phyloP scores from a whole-genome alignment of 2,888 invertebrate genomes.

The Tetrapedia diversipes region DNA sequence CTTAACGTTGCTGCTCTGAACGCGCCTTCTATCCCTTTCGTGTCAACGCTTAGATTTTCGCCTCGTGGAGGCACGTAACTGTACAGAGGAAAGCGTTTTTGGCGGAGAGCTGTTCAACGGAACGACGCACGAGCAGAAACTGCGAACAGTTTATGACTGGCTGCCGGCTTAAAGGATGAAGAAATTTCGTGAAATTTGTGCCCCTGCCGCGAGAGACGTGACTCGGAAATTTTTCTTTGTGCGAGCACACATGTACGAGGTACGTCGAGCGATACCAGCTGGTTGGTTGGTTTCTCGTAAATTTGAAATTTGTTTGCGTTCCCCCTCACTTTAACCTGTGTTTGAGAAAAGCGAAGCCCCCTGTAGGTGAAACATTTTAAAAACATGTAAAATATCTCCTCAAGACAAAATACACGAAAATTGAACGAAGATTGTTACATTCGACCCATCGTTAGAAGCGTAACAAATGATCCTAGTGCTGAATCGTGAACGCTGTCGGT shows the following conservation, averaged over 20 bases:
- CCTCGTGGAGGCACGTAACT: constrained; percentile 30
- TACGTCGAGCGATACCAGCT: no score
- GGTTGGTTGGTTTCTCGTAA: neutral
- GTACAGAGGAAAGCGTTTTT: constrained; percentile 24
- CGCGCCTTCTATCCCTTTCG: constrained; percentile 22
- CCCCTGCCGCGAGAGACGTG: neutral
- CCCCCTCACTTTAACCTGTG: no score
- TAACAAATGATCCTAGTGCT: neutral
- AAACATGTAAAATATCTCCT: no score
- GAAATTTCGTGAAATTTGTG: constrained; percentile 21
- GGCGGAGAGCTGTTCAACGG: constrained; percentile 19
- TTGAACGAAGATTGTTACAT: no score
- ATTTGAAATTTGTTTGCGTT: neutral
- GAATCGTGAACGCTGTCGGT: neutral
- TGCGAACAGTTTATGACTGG: constrained; percentile 10
- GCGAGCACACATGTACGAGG: no score
- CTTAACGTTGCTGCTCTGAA: neutral
- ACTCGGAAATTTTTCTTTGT: constrained; percentile 10
- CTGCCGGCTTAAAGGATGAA: constrained; percentile 4
- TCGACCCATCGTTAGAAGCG: no score
- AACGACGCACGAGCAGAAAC: constrained; percentile 12
- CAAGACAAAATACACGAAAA: no score
- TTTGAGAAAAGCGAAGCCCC: no score
- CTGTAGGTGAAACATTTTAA: no score
- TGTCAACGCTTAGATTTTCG: constrained; percentile 45